Conservation (phyloP, 2,888 invertebrate genomes). For the Trissolcus japonicus region DNA sequence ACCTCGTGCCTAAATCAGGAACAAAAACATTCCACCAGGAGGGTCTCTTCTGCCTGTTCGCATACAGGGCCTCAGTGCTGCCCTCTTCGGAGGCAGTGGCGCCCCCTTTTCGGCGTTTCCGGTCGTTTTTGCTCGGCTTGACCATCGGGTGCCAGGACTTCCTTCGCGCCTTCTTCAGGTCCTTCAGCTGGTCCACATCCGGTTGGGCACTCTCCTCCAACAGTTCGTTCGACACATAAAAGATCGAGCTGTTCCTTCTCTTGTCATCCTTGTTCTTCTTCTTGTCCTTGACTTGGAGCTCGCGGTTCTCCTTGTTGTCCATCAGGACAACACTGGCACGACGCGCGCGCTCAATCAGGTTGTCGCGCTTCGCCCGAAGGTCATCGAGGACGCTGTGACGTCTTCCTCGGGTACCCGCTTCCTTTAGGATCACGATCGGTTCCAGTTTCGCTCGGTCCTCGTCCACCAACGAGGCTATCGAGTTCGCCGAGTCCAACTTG, state of each 20-base stretch:
- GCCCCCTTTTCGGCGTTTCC: constrained; percentile 78
- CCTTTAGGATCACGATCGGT: constrained; percentile 62
- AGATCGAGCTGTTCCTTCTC: constrained; percentile 69
- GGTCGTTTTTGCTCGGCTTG: constrained; percentile 70
- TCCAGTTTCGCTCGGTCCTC: constrained; percentile 50
- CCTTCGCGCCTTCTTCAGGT: constrained; percentile 79
- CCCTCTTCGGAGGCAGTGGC: constrained; percentile 73
- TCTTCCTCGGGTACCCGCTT: constrained; percentile 63
- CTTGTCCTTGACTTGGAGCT: constrained; percentile 55
- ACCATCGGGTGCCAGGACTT: constrained; percentile 80
- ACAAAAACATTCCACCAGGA: constrained; percentile 95
- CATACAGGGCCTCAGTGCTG: constrained; percentile 76
- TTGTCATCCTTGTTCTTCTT: constrained; percentile 65
- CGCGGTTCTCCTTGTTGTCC: constrained; percentile 66
- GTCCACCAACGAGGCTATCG: constrained; percentile 71
- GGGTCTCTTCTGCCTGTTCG: constrained; percentile 82
- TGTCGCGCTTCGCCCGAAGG: constrained; percentile 70
- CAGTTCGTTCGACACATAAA: constrained; percentile 71
- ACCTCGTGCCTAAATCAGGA: constrained; percentile 79
- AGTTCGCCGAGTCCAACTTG: constrained; percentile 72
- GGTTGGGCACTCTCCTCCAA: constrained; percentile 64
- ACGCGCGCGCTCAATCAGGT: constrained; percentile 69
- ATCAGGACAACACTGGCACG: constrained; percentile 67
- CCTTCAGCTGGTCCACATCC: constrained; percentile 54
- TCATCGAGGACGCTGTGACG: constrained; percentile 75